These are phyloP conservation scores for Oscheius sp. DNA, from an alignment of 2,888 invertebrate species.

Conservation along the genomic window DNA sequence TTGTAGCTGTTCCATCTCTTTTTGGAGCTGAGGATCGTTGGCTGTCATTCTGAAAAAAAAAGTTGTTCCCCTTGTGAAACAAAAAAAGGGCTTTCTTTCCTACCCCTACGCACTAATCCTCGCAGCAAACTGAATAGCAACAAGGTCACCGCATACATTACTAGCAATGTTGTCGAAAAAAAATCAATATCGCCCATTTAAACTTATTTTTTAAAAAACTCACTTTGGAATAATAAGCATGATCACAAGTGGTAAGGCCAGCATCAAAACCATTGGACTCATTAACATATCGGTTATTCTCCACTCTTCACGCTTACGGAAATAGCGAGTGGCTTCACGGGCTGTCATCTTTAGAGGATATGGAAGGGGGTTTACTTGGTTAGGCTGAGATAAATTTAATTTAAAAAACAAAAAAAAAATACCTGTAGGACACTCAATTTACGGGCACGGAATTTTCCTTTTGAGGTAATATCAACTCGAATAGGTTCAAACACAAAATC, in stretches of 20 bases:
- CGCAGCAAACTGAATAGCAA: neutral
- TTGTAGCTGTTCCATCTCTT: slow-evolving; percentile 72
- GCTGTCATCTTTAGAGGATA: slow-evolving; percentile 91
- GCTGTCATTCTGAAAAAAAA: slow-evolving; percentile 75
- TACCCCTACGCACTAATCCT: neutral
- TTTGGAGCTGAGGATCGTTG: slow-evolving; percentile 90
- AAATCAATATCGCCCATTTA: too few relatives aligned
- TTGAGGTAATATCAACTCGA: slow-evolving; percentile 94
- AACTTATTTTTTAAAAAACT: slow-evolving; percentile 18
- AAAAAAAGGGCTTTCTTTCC: neutral
- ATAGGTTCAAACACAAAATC: slow-evolving; percentile 91
- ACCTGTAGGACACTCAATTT: slow-evolving; percentile 91
- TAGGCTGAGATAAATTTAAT: slow-evolving; percentile 54
- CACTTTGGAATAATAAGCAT: slow-evolving; percentile 60
- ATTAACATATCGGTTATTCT: slow-evolving; percentile 92
- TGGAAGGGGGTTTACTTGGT: slow-evolving; percentile 78
- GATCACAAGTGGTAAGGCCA: slow-evolving; percentile 58
- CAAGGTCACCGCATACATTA: neutral
- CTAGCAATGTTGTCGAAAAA: neutral
- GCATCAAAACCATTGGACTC: slow-evolving; percentile 84
- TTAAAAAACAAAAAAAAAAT: neutral
- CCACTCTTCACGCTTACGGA: slow-evolving; percentile 80
- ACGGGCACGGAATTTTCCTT: slow-evolving; percentile 93
- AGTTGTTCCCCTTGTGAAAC: neutral
- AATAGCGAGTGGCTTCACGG: slow-evolving; percentile 76